Evolutionary conservation across 2,797 vertebrate species (phyloP), one percentile per base, ranked within the genome.

Genomic region (Myotis vivesi): DNA sequence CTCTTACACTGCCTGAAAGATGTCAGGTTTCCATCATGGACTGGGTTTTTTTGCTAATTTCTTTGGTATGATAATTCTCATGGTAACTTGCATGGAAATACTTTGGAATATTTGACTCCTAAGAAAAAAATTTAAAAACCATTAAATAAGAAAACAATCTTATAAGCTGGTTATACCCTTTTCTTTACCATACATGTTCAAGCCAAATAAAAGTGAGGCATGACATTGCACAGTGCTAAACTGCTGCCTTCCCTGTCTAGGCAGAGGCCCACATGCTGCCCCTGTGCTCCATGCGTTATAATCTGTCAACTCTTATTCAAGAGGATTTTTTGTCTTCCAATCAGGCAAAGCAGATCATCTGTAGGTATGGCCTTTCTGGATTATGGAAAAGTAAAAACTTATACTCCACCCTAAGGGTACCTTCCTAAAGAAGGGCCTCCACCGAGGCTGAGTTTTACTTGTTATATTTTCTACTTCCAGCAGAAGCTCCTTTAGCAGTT

Each of bases 91-190:
- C 33, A 87, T 57, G n/a, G n/a, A 38, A 83, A 88, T 68, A 85
- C 51, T 55, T 33, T 93, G n/a, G 44, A 89, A 71, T 72, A 94
- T 83, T 44, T 92, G 83, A 90, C 68, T 69, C 33, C n/a, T 85
- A 90, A 80, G 55, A 80, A 76, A 77, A 73, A 19, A 46, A 64
- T 44, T 62, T 68, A 5, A 80, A 92, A 89, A 53, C 15, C 20
- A 88, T 73, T 91, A 91, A 81, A 84, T 72, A 91, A 83, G 91
- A 89, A 94, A 38, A 55, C 33, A 89, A 30, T 44, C 49, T 49
- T 93, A 17, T 36, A 64, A 44, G 10, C 15, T 87, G 66, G 11
- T 4, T 91, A 36, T 82, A 44, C 33, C 2, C n/a, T 84, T 89
- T 95, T 86, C 51, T 82, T 88, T 19, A 55, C 33, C 23, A 83